Percentiles rank a stretch among this genome's conserved stretches.
These are phyloP conservation scores for Euglossa dilemma DNA, from an alignment of 1,140 invertebrate species.

Conservation along the genomic window DNA sequence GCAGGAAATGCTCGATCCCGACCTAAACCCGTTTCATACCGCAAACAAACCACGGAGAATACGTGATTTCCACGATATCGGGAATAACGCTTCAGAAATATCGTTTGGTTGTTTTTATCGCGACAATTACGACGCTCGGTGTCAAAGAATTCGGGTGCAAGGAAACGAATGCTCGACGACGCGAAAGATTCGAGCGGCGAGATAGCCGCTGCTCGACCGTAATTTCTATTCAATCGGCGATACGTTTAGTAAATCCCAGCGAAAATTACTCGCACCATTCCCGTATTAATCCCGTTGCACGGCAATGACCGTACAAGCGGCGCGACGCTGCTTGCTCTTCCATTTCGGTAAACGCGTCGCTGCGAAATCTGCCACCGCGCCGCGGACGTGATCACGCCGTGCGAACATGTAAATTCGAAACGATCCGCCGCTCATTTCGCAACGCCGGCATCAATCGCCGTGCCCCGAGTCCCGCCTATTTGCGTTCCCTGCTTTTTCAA, in stretches of 20 bases:
- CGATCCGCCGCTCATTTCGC: conserved; percentile 33
- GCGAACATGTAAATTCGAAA: conserved; percentile 56
- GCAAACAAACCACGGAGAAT: neutral
- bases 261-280: conserved; percentile 51
- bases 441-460: conserved; percentile 9
- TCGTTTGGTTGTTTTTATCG: too few species aligned
- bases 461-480: conserved; percentile 9
- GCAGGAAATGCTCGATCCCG: neutral
- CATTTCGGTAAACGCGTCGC: conserved; percentile 52
- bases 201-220: neutral
- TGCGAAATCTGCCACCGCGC: conserved; percentile 44
- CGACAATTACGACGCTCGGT: too few species aligned
- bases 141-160: too few species aligned
- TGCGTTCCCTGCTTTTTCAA: conserved; percentile 16
- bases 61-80: neutral
- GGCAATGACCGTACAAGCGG: conserved; percentile 21
- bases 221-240: conserved; percentile 29
- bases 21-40: neutral
- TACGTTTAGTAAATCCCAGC: conserved; percentile 36
- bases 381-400: conserved; percentile 47
- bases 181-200: neutral
- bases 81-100: too few species aligned
- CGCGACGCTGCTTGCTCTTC: conserved; percentile 55
- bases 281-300: conserved; percentile 52
- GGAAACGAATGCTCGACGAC: too few species aligned